Percentiles rank a stretch among this genome's conserved stretches.
Conservation (phyloP, 1,140 invertebrate genomes). For the Ceratosolen fusciceps region DNA sequence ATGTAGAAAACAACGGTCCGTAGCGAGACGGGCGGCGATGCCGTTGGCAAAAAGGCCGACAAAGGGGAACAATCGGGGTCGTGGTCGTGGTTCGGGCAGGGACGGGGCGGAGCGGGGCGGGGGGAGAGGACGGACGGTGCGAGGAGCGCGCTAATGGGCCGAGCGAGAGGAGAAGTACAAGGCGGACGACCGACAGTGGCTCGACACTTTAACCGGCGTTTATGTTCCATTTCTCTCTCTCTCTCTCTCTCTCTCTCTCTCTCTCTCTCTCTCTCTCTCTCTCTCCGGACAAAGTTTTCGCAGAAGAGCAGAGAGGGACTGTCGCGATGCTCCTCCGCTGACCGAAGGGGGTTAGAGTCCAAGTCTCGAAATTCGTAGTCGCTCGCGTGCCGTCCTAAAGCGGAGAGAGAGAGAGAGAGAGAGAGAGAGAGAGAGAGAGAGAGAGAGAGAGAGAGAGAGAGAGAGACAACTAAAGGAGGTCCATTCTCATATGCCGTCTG, state of each 20-base stretch:
- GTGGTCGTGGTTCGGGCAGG: too few relatives aligned
- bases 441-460: slow-evolving; percentile 6
- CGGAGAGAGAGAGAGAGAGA: neutral
- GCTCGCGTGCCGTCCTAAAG: neutral
- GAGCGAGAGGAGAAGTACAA: neutral
- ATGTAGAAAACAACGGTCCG: slow-evolving; percentile 15
- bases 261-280: too few relatives aligned
- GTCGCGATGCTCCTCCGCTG: too few relatives aligned
- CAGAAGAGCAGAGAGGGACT: neutral
- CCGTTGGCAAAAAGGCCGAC: slow-evolving; percentile 1
- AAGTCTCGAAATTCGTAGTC: neutral
- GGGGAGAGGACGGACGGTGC: too few relatives aligned
- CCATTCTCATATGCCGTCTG: slow-evolving; percentile 59
- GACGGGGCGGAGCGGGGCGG: too few relatives aligned
- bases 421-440: neutral
- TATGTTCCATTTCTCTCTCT: too few relatives aligned
- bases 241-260: too few relatives aligned
- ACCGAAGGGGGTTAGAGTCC: neutral
- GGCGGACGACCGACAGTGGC: neutral
- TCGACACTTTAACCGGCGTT: slow-evolving; percentile 29
- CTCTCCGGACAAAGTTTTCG: slow-evolving; percentile 1
- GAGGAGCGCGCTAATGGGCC: slow-evolving; percentile 33
- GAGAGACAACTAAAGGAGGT: slow-evolving; percentile 12
- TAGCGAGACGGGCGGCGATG: neutral
- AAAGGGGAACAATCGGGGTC: too few relatives aligned